A percentile compares a stretch with the other conserved stretches of the same genome.
Conservation (phyloP, 2,888 invertebrate genomes). For the Acanthosoma haemorrhoidale region DNA sequence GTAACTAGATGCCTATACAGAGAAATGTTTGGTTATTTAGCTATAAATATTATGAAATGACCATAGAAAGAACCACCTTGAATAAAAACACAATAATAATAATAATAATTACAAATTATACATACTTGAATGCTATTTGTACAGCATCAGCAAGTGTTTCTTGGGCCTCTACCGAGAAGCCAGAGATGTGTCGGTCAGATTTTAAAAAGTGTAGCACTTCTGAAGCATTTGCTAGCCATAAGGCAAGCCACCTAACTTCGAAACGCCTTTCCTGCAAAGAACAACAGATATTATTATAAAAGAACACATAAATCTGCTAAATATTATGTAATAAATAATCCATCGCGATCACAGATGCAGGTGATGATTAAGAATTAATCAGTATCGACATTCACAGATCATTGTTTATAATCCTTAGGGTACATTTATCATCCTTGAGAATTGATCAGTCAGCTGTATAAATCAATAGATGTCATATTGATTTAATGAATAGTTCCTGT, state of each 20-base stretch:
- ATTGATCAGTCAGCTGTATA: no score
- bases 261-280: conserved; percentile 67
- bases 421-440: no score
- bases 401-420: no score
- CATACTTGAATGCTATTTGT: conserved; percentile 77
- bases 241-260: conserved; percentile 79
- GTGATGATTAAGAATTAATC: neutral
- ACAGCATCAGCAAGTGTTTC: conserved; percentile 90
- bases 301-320: no score
- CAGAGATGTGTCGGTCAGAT: conserved; percentile 88
- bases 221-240: conserved; percentile 97
- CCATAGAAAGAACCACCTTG: neutral
- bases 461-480: no score
- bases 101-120: conserved; percentile 32
- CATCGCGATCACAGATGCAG: no score
- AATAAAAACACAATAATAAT: conserved; percentile 14
- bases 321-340: no score
- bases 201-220: conserved; percentile 94
- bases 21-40: neutral
- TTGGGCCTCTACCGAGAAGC: conserved; percentile 87
- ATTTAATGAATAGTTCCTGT: no score
- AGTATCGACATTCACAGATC: neutral
- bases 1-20: conserved; percentile 45
- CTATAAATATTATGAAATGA: neutral
- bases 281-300: no score